phyloP scores from a whole-genome alignment of 1,140 invertebrate genomes.

The Zaprionus lachaisei region DNA sequence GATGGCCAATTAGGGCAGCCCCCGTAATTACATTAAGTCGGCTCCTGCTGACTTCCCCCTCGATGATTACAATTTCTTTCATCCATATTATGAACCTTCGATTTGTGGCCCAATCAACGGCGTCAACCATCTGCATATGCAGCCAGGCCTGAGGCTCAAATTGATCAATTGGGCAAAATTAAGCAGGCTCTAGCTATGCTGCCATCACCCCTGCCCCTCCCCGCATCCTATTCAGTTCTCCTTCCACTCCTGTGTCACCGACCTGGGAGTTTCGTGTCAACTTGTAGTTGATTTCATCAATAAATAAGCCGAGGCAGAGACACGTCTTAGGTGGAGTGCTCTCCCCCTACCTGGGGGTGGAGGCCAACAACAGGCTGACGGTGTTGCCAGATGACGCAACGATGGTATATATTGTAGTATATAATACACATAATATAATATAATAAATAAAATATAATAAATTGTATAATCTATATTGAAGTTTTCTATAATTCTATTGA shows the following conservation, averaged over 20 bases:
- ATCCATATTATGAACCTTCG: conserved; percentile 49
- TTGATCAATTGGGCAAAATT: conserved; percentile 81
- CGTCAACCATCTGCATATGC: conserved; percentile 69
- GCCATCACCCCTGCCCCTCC: neutral
- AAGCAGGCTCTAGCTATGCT: conserved; percentile 56
- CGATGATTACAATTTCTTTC: conserved; percentile 40
- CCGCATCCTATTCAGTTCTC: neutral
- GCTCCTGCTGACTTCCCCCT: conserved; percentile 45
- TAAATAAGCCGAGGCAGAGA: conserved; percentile 63
- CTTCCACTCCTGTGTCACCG: neutral
- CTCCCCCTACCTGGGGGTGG: neutral
- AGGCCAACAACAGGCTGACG: neutral
- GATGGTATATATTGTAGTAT: too few species aligned
- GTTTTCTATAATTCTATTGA: too few species aligned
- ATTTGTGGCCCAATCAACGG: conserved; percentile 64
- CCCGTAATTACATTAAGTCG: conserved; percentile 70
- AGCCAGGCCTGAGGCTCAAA: conserved; percentile 38
- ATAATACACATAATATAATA: too few species aligned
- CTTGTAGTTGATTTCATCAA: conserved; percentile 70
- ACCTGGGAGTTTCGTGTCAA: conserved; percentile 73
- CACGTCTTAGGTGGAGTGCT: conserved; percentile 42
- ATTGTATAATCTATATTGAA: too few species aligned
- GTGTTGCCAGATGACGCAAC: conserved; percentile 34
- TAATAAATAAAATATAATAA: too few species aligned
- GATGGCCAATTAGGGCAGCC: conserved; percentile 53